Percentiles rank a stretch among this genome's conserved stretches.
Evolutionary conservation across 2,888 invertebrate species (phyloP).

Genomic region (Tetropium fuscum): DNA sequence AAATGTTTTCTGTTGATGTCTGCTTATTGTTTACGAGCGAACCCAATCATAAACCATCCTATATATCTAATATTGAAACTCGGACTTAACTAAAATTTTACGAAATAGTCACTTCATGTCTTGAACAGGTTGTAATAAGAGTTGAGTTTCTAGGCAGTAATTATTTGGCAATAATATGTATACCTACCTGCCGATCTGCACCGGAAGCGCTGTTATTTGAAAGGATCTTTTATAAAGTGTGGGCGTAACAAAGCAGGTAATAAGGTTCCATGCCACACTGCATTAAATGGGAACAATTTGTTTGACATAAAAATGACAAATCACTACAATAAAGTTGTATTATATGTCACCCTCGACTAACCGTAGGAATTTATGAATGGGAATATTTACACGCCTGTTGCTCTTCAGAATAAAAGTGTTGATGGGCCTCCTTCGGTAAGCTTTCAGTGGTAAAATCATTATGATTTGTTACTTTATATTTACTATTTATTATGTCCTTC

Average conservation of each 20-base stretch:
- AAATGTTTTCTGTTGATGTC: no score
- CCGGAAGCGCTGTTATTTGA: constrained; percentile 39
- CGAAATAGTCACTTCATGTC: no score
- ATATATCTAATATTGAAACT: no score
- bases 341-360: constrained; percentile 42
- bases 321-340: constrained; percentile 47
- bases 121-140: neutral
- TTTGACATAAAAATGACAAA: constrained; percentile 59
- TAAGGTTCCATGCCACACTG: constrained; percentile 27
- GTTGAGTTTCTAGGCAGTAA: constrained; percentile 4
- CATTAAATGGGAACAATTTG: constrained; percentile 50
- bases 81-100: no score
- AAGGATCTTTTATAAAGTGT: constrained; percentile 34
- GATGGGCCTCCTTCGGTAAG: constrained; percentile 40
- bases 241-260: constrained; percentile 43
- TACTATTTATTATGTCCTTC: no score
- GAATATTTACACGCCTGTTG: constrained; percentile 52
- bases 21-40: no score
- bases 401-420: constrained; percentile 36
- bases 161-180: constrained; percentile 26
- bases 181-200: constrained; percentile 12
- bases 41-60: no score
- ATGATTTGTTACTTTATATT: no score
- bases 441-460: constrained; percentile 34
- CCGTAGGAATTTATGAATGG: constrained; percentile 49